A percentile compares a stretch with the other conserved stretches of the same genome.
Evolutionary conservation across 2,888 invertebrate species (phyloP).

Genomic region (Coronaproctus castanopsis): DNA sequence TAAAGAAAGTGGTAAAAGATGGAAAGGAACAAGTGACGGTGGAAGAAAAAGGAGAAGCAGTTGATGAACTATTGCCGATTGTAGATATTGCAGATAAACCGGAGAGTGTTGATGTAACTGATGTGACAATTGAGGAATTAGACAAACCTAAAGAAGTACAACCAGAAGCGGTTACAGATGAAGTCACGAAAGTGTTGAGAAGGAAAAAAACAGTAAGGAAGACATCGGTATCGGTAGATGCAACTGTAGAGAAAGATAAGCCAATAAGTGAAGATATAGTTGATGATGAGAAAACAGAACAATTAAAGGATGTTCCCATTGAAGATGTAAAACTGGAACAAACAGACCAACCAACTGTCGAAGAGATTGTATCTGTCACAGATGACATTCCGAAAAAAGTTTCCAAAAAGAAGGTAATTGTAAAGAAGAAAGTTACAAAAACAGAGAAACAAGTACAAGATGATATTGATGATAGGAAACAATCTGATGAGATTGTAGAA

Average conservation of each 20-base stretch:
- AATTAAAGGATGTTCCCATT: no score
- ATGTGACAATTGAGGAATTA: constrained; percentile 1
- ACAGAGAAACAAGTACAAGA: constrained; percentile 22
- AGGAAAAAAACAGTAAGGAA: constrained; percentile 16
- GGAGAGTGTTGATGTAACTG: no score
- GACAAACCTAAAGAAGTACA: background rate
- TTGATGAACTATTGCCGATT: no score
- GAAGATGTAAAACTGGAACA: background rate
- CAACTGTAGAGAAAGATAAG: background rate
- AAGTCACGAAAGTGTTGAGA: constrained; percentile 19
- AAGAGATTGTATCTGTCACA: background rate
- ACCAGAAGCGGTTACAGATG: constrained; percentile 19
- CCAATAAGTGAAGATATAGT: no score
- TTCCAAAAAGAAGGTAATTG: constrained; percentile 15
- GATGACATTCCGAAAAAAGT: no score
- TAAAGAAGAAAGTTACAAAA: constrained; percentile 22
- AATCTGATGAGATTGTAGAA: constrained; percentile 6
- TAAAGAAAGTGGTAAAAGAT: no score
- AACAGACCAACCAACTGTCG: background rate
- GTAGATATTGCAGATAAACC: no score
- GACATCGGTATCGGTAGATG: background rate
- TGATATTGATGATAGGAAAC: no score
- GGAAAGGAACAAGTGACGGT: no score
- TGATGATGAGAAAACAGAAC: no score
- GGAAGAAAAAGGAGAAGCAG: no score